phyloP scores from a whole-genome alignment of 2,888 invertebrate genomes.

The Zhuqinia jingwanae region DNA sequence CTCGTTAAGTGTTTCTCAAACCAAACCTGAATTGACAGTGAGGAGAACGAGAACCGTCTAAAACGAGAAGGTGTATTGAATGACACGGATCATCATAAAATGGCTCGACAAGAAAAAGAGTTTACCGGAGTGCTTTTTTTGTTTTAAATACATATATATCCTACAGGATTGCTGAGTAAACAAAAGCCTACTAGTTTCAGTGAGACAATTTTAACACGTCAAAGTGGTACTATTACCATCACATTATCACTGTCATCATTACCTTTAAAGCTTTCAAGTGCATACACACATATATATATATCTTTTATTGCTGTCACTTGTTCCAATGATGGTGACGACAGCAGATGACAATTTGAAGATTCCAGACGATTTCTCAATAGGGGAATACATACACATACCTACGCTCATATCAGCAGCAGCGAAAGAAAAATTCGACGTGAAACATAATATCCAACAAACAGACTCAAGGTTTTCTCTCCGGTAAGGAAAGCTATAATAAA shows the following conservation, averaged over 20 bases:
- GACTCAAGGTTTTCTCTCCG: slow-evolving; percentile 2
- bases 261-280: slow-evolving; percentile 26
- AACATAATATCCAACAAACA: slow-evolving; percentile 19
- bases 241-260: not conserved
- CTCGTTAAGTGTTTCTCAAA: not conserved
- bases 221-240: slow-evolving; percentile 1
- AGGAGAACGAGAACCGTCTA: not conserved
- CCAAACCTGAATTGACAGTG: not conserved
- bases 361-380: slow-evolving; percentile 39
- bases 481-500: slow-evolving; percentile 18
- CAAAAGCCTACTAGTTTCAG: too few relatives aligned
- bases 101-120: too few relatives aligned
- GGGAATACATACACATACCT: not conserved
- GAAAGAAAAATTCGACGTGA: slow-evolving; percentile 21
- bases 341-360: slow-evolving; percentile 12
- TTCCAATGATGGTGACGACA: not conserved
- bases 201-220: not conserved
- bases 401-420: not conserved
- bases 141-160: not conserved
- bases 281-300: too few relatives aligned
- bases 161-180: too few relatives aligned
- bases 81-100: not conserved
- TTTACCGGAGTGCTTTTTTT: not conserved
- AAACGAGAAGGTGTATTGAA: not conserved
- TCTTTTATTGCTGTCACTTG: not conserved